Evolutionary conservation across 1,140 invertebrate genomes (phyloP).

Genomic region (Akabosia matsudoensis): DNA sequence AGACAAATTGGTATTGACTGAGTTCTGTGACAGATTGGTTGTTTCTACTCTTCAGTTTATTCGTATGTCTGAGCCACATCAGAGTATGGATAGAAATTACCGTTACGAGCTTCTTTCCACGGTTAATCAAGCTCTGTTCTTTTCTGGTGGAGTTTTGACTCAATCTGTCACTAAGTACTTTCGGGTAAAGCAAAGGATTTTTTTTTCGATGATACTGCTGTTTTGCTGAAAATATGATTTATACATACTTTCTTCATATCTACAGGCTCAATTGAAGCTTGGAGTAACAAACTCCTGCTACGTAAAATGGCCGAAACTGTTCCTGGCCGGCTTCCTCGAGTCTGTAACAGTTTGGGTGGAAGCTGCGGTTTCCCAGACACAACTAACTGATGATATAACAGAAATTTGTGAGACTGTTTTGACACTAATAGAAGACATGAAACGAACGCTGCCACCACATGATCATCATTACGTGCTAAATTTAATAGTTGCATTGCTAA

Average conservation of each 20-base stretch:
- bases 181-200: neutral
- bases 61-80: slow-evolving; percentile 1
- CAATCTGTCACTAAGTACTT: slow-evolving; percentile 4
- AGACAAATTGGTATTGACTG: neutral
- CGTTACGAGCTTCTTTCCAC: neutral
- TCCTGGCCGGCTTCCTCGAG: slow-evolving; percentile 13
- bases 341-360: slow-evolving; percentile 18
- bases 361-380: slow-evolving; percentile 1
- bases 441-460: neutral
- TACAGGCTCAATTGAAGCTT: neutral
- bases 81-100: neutral
- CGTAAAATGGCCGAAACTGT: slow-evolving; percentile 24
- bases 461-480: slow-evolving; percentile 28
- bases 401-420: slow-evolving; percentile 24
- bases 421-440: slow-evolving; percentile 26
- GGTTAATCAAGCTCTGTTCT: neutral
- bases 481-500: slow-evolving; percentile 27
- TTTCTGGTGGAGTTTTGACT: neutral
- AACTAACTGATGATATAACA: slow-evolving; percentile 23
- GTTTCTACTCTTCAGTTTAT: slow-evolving; percentile 12
- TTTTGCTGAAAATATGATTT: slow-evolving; percentile 10
- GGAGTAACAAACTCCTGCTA: slow-evolving; percentile 9
- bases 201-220: neutral
- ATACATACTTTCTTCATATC: neutral
- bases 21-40: slow-evolving; percentile 10